Percentiles rank a stretch among this genome's conserved stretches.
Evolutionary conservation across 2,888 invertebrate species (phyloP).

Genomic region (Vanessa cardui): DNA sequence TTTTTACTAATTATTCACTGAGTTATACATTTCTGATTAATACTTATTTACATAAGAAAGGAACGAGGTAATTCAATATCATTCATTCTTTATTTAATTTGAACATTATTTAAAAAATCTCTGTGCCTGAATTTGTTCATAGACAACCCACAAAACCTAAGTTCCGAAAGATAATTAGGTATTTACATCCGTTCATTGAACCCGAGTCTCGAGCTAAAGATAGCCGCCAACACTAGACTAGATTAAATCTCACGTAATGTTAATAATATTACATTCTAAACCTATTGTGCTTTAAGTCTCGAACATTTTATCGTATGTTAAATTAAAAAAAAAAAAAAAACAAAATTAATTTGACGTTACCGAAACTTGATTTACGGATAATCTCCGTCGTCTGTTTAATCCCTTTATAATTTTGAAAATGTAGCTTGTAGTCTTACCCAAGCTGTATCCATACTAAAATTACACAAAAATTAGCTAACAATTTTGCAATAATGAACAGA

Average conservation of each 20-base stretch:
- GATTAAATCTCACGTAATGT: slow-evolving; percentile 17
- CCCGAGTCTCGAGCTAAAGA: slow-evolving; percentile 39
- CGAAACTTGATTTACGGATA: too few relatives aligned
- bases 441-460: too few relatives aligned
- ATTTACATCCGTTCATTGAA: slow-evolving; percentile 40
- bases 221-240: slow-evolving; percentile 30
- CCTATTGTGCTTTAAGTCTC: not conserved
- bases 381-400: too few relatives aligned
- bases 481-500: too few relatives aligned
- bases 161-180: slow-evolving; percentile 35
- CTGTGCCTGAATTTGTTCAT: slow-evolving; percentile 4
- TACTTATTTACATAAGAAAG: too few relatives aligned
- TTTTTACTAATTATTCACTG: not conserved
- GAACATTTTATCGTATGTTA: not conserved
- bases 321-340: not conserved
- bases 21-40: too few relatives aligned
- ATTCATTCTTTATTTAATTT: not conserved
- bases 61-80: not conserved
- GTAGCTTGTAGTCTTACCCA: too few relatives aligned
- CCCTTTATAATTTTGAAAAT: too few relatives aligned
- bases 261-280: slow-evolving; percentile 4
- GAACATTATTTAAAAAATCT: not conserved
- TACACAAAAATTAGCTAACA: too few relatives aligned
- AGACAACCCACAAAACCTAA: slow-evolving; percentile 22
- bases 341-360: not conserved